Percentiles rank a stretch among this genome's conserved stretches.
Evolutionary conservation across 1,140 invertebrate species (phyloP).

Genomic region (Varroa destructor): DNA sequence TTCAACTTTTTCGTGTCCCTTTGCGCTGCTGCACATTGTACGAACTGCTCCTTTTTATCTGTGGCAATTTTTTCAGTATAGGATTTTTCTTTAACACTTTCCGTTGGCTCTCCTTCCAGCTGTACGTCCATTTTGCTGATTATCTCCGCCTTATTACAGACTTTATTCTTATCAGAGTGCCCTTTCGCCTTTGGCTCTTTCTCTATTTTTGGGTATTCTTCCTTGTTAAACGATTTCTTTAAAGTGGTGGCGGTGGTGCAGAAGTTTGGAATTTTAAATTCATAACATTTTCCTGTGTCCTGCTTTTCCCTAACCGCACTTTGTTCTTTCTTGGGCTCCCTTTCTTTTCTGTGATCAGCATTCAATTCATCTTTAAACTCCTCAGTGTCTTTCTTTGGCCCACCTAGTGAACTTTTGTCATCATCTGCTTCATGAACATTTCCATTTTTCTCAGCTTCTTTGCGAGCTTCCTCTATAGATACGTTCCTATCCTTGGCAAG

Average conservation of each 20-base stretch:
- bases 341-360: too few species aligned
- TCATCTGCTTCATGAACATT: not conserved
- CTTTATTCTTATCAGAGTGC: not conserved
- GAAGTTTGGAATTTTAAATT: too few species aligned
- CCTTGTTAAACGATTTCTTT: not conserved
- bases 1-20: too few species aligned
- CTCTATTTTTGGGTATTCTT: not conserved
- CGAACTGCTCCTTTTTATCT: not conserved
- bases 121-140: not conserved
- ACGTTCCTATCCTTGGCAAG: not conserved
- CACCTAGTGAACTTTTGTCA: not conserved
- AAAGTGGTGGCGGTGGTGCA: too few species aligned
- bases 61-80: not conserved
- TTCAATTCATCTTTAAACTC: too few species aligned
- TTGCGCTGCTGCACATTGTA: not conserved
- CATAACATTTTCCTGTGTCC: too few species aligned
- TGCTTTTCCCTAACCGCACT: too few species aligned
- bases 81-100: not conserved
- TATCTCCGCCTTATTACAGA: too few species aligned
- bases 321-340: too few species aligned
- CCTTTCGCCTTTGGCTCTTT: not conserved
- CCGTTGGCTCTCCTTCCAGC: not conserved
- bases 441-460: not conserved
- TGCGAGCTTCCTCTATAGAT: slow-evolving; percentile 1
- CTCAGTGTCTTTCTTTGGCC: too few species aligned